Evolutionary conservation across 1,140 invertebrate genomes (phyloP).

Genomic region (Drosophila bipectinata): DNA sequence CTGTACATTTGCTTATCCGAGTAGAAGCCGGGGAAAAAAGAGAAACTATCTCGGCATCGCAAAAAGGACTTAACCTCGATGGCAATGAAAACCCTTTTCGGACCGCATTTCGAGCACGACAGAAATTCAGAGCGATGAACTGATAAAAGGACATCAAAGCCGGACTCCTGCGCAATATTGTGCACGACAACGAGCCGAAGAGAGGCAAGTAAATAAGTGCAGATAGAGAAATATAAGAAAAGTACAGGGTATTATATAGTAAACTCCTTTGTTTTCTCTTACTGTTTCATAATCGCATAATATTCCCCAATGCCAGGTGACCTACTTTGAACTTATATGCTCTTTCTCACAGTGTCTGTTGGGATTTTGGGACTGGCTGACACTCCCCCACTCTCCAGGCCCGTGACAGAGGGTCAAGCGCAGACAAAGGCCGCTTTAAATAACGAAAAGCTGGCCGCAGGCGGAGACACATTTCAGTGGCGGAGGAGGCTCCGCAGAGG

Average conservation of each 20-base stretch:
- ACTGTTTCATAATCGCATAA: too few relatives aligned
- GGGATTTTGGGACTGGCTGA: conserved; percentile 2
- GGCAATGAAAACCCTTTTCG: conserved; percentile 62
- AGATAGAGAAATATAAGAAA: neutral
- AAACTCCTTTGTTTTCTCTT: too few relatives aligned
- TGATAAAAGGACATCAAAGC: conserved; percentile 75
- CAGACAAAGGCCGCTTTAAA: conserved; percentile 76
- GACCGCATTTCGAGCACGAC: conserved; percentile 24
- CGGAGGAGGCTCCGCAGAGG: conserved; percentile 41
- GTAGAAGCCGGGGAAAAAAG: conserved; percentile 10
- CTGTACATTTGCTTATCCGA: conserved; percentile 23
- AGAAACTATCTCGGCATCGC: conserved; percentile 42
- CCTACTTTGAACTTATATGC: too few relatives aligned
- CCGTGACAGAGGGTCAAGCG: conserved; percentile 66
- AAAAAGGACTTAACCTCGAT: conserved; percentile 35
- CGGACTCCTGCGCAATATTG: conserved; percentile 47
- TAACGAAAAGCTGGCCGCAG: conserved; percentile 69
- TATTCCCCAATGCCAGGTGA: too few relatives aligned
- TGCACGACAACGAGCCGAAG: conserved; percentile 49
- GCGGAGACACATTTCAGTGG: conserved; percentile 5
- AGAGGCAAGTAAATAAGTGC: conserved; percentile 49
- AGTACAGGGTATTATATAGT: neutral
- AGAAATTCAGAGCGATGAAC: conserved; percentile 65
- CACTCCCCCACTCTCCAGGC: conserved; percentile 1
- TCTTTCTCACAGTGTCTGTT: neutral